Evolutionary conservation across 1,140 invertebrate genomes (phyloP).

Genomic region (Stenopsyche tienmushanensis): DNA sequence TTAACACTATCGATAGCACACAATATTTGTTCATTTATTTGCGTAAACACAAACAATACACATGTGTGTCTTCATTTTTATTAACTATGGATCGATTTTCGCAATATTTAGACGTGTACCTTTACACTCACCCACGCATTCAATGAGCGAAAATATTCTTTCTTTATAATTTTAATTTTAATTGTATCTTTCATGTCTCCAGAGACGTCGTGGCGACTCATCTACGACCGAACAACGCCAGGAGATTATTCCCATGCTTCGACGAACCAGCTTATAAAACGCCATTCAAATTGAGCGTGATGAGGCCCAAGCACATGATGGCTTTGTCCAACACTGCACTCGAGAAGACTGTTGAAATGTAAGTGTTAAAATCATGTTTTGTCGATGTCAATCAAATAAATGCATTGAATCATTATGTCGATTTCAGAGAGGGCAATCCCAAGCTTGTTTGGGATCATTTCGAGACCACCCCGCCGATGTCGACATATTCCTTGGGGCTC

Average conservation of each 20-base stretch:
- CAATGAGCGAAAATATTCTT: too few species aligned
- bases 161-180: too few species aligned
- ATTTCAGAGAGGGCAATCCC: constrained; percentile 11
- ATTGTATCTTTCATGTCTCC: constrained; percentile 15
- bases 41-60: too few species aligned
- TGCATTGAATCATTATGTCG: constrained; percentile 35
- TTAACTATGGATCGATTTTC: too few species aligned
- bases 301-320: constrained; percentile 60
- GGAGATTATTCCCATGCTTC: constrained; percentile 88
- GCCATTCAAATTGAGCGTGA: constrained; percentile 65
- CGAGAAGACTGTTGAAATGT: constrained; percentile 60
- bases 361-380: constrained; percentile 46
- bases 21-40: too few species aligned
- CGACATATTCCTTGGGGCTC: constrained; percentile 82
- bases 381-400: neutral
- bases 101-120: too few species aligned
- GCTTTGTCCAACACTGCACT: constrained; percentile 67
- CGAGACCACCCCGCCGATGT: constrained; percentile 74
- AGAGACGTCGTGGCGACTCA: constrained; percentile 66
- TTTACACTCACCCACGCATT: too few species aligned
- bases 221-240: constrained; percentile 78
- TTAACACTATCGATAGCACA: too few species aligned
- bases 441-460: constrained; percentile 65
- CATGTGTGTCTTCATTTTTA: too few species aligned
- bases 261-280: constrained; percentile 86